Base-by-base conservation (phyloP, 2,113 vertebrate genomes). In the Sorex fumeus region DNA sequence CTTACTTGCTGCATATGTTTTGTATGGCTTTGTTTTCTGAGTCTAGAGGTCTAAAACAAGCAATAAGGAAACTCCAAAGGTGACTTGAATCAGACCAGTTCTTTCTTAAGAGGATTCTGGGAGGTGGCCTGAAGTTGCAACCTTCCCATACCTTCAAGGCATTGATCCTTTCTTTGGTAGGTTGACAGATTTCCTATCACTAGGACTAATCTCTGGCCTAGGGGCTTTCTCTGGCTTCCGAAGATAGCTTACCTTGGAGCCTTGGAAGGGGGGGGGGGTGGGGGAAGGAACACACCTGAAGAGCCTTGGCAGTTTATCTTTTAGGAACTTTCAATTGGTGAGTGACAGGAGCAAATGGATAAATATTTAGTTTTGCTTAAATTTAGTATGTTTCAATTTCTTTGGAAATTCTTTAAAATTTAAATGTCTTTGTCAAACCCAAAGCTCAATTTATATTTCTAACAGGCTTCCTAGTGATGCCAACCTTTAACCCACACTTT, bases 391-490 rank as follows among this genome's bases (percentile, higher is more conserved):
- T 27, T 87, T 45, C 47, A 43, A 11, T 13, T 67, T 91, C 64
- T 53, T 53, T 53, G 53, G 15, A 53, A 23, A 87, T 94, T 7
- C 71, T 72, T 77, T 64, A 84, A 95, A 86, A 77, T 40, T 40
- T 40, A 40, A 40, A 40, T 40, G 3, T 40, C 40, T 90, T 50
- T 75, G 75, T 85, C 7, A 79, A 45, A 84, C 19, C 84, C 60
- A 25, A 90, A 27, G 32, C 43, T 45, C 36, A 57, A 40, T 84
- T 92, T 91, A 16, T 12, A 76, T 91, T 88, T 82, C 53, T 40
- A 86, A n/a, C 1, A 95, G 86, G 25, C 40, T 89, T 91, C 25
- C 64, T 85, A 43, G 32, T 88, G 8, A 80, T 69, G 36, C 12
- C 88, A 36, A 90, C 27, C 60, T 30, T 91, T 43, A 60, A 89